Evolutionary conservation across 2,888 invertebrate genomes (phyloP).

Genomic region (Piscicola geometra): DNA sequence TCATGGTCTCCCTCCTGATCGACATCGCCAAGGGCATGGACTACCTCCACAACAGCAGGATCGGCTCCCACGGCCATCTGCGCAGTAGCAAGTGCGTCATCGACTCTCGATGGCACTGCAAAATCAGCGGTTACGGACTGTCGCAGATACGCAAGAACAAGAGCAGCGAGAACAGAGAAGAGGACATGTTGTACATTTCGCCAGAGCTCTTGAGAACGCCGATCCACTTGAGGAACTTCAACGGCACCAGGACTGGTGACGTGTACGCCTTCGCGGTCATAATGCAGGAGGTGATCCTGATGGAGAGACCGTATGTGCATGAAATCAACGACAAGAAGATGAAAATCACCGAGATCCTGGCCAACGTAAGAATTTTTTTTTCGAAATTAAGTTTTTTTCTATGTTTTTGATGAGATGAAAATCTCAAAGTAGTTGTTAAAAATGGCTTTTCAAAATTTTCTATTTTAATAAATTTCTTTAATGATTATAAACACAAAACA

Average conservation of each 20-base stretch:
- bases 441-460: too few species aligned
- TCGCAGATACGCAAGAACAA: conserved; percentile 15
- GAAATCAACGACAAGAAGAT: conserved; percentile 17
- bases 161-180: neutral
- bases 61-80: conserved; percentile 38
- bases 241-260: conserved; percentile 36
- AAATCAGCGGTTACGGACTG: conserved; percentile 35
- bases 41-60: conserved; percentile 36
- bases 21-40: conserved; percentile 38
- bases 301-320: conserved; percentile 32
- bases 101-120: conserved; percentile 37
- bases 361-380: too few species aligned
- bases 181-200: conserved; percentile 29
- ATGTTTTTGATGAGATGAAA: too few species aligned
- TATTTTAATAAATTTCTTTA: too few species aligned
- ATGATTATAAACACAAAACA: too few species aligned
- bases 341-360: conserved; percentile 8
- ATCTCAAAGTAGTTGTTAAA: too few species aligned
- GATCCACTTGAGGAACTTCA: conserved; percentile 6
- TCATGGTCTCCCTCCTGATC: conserved; percentile 30
- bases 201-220: conserved; percentile 34
- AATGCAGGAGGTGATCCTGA: conserved; percentile 33
- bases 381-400: too few species aligned
- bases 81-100: conserved; percentile 35
- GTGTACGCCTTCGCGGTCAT: conserved; percentile 36